These are phyloP conservation scores for Nothobranchius kuhntae DNA, from an alignment of 2,113 vertebrate genomes.

Conservation along the genomic window DNA sequence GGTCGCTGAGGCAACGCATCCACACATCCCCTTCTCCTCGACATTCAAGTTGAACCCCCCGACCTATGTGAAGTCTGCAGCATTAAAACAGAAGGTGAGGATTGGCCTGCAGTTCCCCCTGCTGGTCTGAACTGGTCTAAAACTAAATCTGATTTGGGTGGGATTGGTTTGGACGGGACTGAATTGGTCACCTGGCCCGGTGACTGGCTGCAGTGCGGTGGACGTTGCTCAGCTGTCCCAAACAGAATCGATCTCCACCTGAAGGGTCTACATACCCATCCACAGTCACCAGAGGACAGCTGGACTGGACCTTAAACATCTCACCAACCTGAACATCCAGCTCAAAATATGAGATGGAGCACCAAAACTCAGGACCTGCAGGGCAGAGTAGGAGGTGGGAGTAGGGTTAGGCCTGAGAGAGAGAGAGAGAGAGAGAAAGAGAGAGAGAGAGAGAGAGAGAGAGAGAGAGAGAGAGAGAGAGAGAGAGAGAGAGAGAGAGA, in stretches of 20 bases:
- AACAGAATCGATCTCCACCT: slow-evolving; percentile 80
- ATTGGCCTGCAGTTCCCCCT: too few species aligned
- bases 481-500: too few species aligned
- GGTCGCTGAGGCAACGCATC: slow-evolving; percentile 83
- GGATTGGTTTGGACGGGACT: neutral
- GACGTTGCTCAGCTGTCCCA: slow-evolving; percentile 82
- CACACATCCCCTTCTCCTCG: slow-evolving; percentile 82
- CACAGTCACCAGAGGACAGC: slow-evolving; percentile 79
- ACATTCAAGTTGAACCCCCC: slow-evolving; percentile 80
- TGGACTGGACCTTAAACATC: slow-evolving; percentile 82
- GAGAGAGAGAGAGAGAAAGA: too few species aligned
- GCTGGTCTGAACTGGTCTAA: neutral
- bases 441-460: too few species aligned
- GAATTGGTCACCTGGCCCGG: slow-evolving; percentile 75
- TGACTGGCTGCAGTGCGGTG: slow-evolving; percentile 79
- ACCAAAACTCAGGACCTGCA: slow-evolving; percentile 82
- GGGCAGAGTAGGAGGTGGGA: neutral
- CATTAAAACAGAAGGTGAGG: neutral
- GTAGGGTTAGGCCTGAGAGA: too few species aligned
- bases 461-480: too few species aligned
- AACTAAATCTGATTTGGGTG: too few species aligned
- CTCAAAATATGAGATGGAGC: slow-evolving; percentile 84
- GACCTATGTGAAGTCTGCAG: slow-evolving; percentile 79
- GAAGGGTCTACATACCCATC: slow-evolving; percentile 84
- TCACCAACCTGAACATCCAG: slow-evolving; percentile 86